Base-by-base conservation (phyloP, 2,888 invertebrate species). In the Abrostola tripartita region DNA sequence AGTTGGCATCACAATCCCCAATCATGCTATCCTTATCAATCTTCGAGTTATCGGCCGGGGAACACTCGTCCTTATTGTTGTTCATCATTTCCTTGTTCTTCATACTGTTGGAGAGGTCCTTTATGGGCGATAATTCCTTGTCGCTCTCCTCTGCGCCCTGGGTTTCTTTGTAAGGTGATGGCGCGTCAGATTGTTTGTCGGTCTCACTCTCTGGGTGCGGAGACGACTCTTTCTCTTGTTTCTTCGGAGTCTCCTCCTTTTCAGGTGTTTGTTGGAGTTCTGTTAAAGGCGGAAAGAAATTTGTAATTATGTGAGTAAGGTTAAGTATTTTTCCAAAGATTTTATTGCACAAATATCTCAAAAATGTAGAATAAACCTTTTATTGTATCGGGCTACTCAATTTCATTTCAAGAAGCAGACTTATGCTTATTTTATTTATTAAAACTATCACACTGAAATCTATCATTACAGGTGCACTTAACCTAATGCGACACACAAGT, bases 11-110 rank as follows among this genome's bases (percentile, higher is more conserved):
- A 6, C 90, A 92, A 60, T 97, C 97, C 0, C 96, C 97, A 79
- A 96, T 95, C 0, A 96, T 93, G 71, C 96, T 96, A 63, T 96
- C 96, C 85, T 96, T 96, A 61, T 96, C 96, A 4, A 90, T 74
- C 71, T 95, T 94, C 4, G 79, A 85, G 41, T 90, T 90, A 44
- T 95, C 95, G 0, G 90, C 83, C 58, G 92, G 93, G 0, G 93
- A 92, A 80, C 91, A 88, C 52, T 93, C 94, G 11, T 94, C 94
- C 79, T 94, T 94, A 78, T 94, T 94, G 74, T 94, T 94, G 40
- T 94, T 94, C 65, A 92, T 38, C 63, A 91, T 79, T 65, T 92
- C 91, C 37, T 90, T 92, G 52, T 75, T 85, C 54, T 90, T 90
- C 72, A 89, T 85, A 78, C 76, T 86, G 64, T 88, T 89, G 0